Base-by-base conservation (phyloP, 2,113 vertebrate genomes). In the Datnioides undecimradiatus region DNA sequence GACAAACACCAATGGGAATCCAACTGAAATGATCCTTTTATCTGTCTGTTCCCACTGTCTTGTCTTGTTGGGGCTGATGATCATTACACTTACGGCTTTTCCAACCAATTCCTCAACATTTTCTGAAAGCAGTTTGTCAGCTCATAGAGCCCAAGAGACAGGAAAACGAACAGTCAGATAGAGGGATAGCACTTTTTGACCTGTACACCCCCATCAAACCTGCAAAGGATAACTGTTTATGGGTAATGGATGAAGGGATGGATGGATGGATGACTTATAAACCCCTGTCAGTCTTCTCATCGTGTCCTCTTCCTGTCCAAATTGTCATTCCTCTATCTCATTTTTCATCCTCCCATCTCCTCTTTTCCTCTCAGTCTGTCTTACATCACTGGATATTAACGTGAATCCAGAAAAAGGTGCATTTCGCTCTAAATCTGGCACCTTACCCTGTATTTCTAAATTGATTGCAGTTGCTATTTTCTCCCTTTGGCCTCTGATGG, bases 391-490 rank as follows among this genome's bases (percentile, higher is more conserved):
- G 34, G 51, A 70, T 57, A 60, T 67, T 45, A 69, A 72, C 43
- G 38, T 29, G 54, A 79, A 72, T 55, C 14, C 33, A 79, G 45
- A 75, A 74, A 79, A 80, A 41, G 52, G 49, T 57, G 49, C 72
- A 65, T 29, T 67, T 46, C 68, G 31, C 5, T 79, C 59, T 41
- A 74, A 75, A 80, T 66, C 48, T 54, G 36, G 17, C 68, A 66
- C 40, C 17, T 52, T 71, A 55, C 33, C 55, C 70, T 49, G n/a
- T 45, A 14, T 52, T 75, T 74, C 38, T 68, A 69, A 84, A 80
- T 41, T 79, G 59, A 88, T 69, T 79, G 23, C 69, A 59, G 51
- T 40, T 68, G 33, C 74, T 84, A 66, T 87, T 82, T 87, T 70
- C 43, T 73, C 57, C 14, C 21, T 4, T 48, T 12, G 6, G 23